Conservation (phyloP, 2,797 vertebrate genomes). For the Pangasius sanitwongsei region DNA sequence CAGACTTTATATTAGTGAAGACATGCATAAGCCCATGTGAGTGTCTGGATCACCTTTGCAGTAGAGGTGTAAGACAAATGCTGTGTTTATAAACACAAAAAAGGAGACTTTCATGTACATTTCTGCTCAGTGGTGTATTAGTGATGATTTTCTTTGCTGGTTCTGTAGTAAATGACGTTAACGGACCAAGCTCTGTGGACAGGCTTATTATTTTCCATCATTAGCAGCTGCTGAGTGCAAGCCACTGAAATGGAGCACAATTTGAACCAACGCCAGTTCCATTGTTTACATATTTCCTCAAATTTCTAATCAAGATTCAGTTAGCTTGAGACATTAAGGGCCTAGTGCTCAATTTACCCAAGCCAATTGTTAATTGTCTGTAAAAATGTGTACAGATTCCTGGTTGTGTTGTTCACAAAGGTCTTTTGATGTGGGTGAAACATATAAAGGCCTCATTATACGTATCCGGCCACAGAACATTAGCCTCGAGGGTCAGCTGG, state of each 20-base stretch:
- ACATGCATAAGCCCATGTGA: slow-evolving; percentile 42
- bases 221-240: slow-evolving; percentile 67
- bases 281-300: slow-evolving; percentile 73
- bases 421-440: slow-evolving; percentile 81
- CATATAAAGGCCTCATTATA: slow-evolving; percentile 80
- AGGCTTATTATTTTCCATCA: slow-evolving; percentile 62
- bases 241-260: slow-evolving; percentile 74
- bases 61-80: slow-evolving; percentile 38
- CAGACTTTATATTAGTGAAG: background rate
- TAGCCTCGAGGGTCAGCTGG: slow-evolving; percentile 70
- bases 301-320: slow-evolving; percentile 80
- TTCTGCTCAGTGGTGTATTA: slow-evolving; percentile 40
- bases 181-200: slow-evolving; percentile 59
- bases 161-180: slow-evolving; percentile 53
- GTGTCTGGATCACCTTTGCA: slow-evolving; percentile 41
- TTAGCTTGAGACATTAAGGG: slow-evolving; percentile 82
- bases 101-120: slow-evolving; percentile 58
- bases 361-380: slow-evolving; percentile 81
- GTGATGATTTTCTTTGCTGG: slow-evolving; percentile 26
- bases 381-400: slow-evolving; percentile 82
- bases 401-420: slow-evolving; percentile 80
- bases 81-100: slow-evolving; percentile 13
- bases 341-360: slow-evolving; percentile 77
- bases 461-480: slow-evolving; percentile 77
- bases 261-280: slow-evolving; percentile 71